Evolutionary conservation across 2,113 vertebrate genomes (phyloP).

Genomic region (Plectropomus leopardus): DNA sequence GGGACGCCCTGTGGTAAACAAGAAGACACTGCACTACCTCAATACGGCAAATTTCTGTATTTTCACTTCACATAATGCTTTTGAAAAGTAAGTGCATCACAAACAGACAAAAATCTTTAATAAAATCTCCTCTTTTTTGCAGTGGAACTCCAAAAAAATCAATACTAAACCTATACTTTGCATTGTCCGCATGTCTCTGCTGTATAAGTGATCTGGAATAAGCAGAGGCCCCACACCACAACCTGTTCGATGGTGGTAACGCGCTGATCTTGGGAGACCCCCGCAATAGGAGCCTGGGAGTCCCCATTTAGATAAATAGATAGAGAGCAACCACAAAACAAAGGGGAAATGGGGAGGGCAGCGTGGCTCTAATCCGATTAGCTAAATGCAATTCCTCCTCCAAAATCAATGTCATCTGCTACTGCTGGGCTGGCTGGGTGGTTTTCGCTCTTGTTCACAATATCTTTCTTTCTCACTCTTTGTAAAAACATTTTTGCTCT

Average conservation of each 20-base stretch:
- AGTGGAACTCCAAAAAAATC: conserved; percentile 1
- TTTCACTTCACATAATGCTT: neutral
- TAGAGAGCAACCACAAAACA: conserved; percentile 80
- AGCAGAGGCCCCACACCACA: conserved; percentile 26
- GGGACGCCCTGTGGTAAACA: conserved; percentile 12
- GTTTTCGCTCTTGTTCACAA: conserved; percentile 35
- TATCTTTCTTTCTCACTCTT: conserved; percentile 36
- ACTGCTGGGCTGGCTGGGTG: conserved; percentile 39
- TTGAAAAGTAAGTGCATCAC: neutral
- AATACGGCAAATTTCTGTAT: neutral
- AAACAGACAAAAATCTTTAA: neutral
- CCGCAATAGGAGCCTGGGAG: conserved; percentile 64
- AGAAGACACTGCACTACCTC: conserved; percentile 8
- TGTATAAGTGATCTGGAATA: conserved; percentile 28
- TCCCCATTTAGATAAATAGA: conserved; percentile 82
- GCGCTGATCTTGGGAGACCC: conserved; percentile 55
- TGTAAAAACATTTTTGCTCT: conserved; percentile 46
- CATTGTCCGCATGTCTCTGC: neutral
- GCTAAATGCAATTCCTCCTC: conserved; percentile 83
- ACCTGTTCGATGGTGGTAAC: conserved; percentile 28
- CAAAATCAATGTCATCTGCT: conserved; percentile 84
- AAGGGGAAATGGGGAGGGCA: conserved; percentile 78
- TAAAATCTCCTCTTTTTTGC: neutral
- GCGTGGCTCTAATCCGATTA: conserved; percentile 81
- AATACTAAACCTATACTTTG: neutral